A percentile compares a stretch with the other conserved stretches of the same genome.
These are phyloP conservation scores for Onychomys arenicola DNA, from an alignment of 2,797 vertebrate species.

Conservation along the genomic window DNA sequence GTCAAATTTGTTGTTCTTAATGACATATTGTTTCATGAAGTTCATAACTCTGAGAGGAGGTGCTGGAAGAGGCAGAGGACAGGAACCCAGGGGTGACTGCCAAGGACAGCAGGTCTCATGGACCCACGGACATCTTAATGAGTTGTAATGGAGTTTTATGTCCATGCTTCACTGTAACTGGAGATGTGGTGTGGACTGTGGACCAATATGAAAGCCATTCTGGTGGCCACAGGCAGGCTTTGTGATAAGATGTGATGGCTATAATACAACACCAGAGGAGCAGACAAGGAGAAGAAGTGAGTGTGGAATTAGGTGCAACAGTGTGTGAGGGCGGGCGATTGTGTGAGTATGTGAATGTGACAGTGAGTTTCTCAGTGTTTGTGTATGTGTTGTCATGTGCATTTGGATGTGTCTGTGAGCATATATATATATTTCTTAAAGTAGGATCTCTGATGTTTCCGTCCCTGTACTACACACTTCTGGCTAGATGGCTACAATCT, in stretches of 20 bases:
- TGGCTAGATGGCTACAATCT: background rate
- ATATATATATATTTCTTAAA: background rate
- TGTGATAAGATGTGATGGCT: background rate
- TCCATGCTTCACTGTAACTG: background rate
- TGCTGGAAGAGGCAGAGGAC: background rate
- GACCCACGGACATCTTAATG: background rate
- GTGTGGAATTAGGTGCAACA: background rate
- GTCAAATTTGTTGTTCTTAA: background rate
- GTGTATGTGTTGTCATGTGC: background rate
- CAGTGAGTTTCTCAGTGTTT: background rate
- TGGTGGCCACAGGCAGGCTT: background rate
- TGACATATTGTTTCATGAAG: background rate
- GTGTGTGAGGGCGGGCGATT: background rate
- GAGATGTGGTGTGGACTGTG: conserved; percentile 5
- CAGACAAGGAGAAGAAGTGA: background rate
- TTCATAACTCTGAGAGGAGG: background rate
- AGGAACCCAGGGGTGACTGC: accelerated
- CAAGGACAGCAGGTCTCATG: background rate
- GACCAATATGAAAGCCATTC: background rate
- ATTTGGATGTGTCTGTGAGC: background rate
- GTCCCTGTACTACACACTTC: background rate
- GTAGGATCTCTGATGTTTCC: background rate
- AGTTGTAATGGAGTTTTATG: background rate
- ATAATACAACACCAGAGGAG: background rate
- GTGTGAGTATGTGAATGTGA: background rate